Evolutionary conservation across 2,113 vertebrate species (phyloP), one percentile per base, ranked within the genome.

Genomic region (Empidonax traillii): DNA sequence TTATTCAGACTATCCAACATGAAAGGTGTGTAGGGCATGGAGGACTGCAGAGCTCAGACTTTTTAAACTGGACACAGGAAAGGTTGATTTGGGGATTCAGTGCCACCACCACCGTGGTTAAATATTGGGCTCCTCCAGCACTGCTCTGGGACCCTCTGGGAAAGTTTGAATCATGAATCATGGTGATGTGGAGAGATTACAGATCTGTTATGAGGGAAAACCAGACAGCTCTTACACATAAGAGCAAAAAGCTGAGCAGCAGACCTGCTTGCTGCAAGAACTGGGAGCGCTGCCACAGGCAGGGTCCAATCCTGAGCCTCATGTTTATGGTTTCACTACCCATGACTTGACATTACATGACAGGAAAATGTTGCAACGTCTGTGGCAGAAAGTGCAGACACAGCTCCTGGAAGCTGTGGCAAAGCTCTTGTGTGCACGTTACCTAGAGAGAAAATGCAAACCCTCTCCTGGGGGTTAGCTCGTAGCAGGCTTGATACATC

Each of bases 331-430:
- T 94, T 94, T 85, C 66, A 13, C 33, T 81, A 43, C 79, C 51
- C 51, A 8, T 22, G 21, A 24, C 59, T 62, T 56, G 65, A 67
- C 68, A 18, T 35, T 43, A 6, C 21, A 25, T 2, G 24, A 81
- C 80, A 94, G 83, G 89, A 91, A 96, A 81, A 75, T 78, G 89
- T 94, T 87, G 93, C 91, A 96, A 90, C 13, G 22, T 44, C 88
- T 41, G 68, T 3, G 2, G 59, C 61, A 69, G 68, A 44, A 95
- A 94, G 65, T 47, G 68, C 86, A 89, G 68, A 67, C 28, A 15
- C 68, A 56, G 94, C 52, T 84, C 68, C 49, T 56, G 78, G 21
- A 39, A 75, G 33, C 49, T 0, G 1, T 6, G 56, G 61, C 5
- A 2, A 77, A 71, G 72, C 55, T 80, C 72, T 46, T 35, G 46